Evolutionary conservation across 2,888 invertebrate species (phyloP).

Genomic region (Enchytraeus crypticus): DNA sequence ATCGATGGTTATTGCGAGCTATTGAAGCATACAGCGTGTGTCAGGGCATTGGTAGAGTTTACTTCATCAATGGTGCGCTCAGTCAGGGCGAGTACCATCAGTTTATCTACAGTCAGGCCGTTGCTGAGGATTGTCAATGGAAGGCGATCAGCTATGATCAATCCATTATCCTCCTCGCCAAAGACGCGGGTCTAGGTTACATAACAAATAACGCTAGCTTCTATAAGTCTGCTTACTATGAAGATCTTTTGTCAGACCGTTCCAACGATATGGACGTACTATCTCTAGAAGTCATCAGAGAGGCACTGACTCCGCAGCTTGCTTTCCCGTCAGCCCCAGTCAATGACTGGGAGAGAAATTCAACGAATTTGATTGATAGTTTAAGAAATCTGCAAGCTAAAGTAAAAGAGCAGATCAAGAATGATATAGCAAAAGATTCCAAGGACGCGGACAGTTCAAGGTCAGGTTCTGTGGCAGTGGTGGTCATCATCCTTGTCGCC

Average conservation of each 20-base stretch:
- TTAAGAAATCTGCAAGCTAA: background rate
- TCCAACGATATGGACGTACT: background rate
- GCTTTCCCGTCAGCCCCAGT: background rate
- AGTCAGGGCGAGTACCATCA: background rate
- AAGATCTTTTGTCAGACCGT: no score
- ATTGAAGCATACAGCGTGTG: background rate
- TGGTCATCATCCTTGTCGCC: constrained; percentile 33
- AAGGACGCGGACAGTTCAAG: background rate
- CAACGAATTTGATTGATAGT: background rate
- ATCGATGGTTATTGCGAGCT: background rate
- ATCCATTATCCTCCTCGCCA: background rate
- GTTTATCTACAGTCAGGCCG: background rate
- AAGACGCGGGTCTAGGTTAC: background rate
- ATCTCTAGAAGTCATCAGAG: background rate
- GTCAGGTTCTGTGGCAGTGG: constrained; percentile 66
- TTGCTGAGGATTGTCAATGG: constrained; percentile 5
- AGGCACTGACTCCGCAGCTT: background rate
- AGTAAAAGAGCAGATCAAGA: background rate
- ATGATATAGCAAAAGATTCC: background rate
- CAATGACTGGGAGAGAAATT: background rate
- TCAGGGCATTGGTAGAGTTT: background rate
- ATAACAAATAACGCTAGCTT: background rate
- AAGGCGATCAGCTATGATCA: constrained; percentile 8
- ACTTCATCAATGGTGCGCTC: background rate
- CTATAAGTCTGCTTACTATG: background rate